phyloP scores from a whole-genome alignment of 2,113 vertebrate genomes.

The Benthochromis sp. region DNA sequence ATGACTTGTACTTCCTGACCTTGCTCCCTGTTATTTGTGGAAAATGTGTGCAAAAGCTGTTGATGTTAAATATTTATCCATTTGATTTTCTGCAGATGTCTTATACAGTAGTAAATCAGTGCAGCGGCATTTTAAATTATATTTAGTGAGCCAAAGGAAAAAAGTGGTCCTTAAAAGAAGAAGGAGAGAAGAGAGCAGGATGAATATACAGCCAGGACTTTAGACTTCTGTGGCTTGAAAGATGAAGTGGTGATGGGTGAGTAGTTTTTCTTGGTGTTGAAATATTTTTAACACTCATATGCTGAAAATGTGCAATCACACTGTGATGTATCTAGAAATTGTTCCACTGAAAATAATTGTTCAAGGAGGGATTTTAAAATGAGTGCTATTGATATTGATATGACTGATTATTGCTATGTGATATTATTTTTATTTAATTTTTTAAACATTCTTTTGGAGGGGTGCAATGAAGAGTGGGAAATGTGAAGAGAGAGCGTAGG shows the following conservation, averaged over 20 bases:
- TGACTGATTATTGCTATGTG: not conserved
- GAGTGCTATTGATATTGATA: not conserved
- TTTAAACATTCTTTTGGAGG: not conserved
- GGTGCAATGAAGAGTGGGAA: fast-evolving
- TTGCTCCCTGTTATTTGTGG: not conserved
- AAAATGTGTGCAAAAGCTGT: not conserved
- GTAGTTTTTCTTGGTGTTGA: not conserved
- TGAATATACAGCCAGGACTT: not conserved
- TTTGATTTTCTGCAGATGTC: fast-evolving
- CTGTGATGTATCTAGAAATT: not conserved
- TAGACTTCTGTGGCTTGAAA: fast-evolving
- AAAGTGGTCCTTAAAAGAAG: not conserved
- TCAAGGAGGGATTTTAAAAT: not conserved
- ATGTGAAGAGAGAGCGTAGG: not conserved
- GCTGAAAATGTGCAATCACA: not conserved
- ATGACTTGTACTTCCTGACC: not conserved
- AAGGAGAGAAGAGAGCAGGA: not conserved
- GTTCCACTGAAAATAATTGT: fast-evolving
- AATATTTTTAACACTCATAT: not conserved
- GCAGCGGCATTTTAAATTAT: not conserved
- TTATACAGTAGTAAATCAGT: not conserved
- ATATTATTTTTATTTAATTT: not conserved
- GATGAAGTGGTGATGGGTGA: not conserved
- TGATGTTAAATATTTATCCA: not conserved
- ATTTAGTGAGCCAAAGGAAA: not conserved